Evolutionary conservation across 2,888 invertebrate genomes (phyloP), one percentile per base, ranked within the genome.

Genomic region (Melanostoma scalare): DNA sequence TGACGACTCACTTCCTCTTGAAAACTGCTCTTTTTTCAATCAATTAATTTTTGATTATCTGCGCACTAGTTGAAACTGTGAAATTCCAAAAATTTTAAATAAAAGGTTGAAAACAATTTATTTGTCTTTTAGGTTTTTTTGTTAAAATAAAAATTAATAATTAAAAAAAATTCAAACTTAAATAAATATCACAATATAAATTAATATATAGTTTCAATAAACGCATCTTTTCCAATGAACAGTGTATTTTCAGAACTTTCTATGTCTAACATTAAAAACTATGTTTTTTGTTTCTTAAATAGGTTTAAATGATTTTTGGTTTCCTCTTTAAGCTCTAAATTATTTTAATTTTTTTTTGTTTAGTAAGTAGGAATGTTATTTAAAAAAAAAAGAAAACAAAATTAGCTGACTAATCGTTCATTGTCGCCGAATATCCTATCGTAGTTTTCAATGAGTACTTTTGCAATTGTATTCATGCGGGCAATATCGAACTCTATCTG

Each of bases 391-490:
- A n/a, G 3, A n/a, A 3, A 40, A 30, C 4, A n/a, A 53, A 72
- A 42, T 85, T 85, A 90, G 76, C 87, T 88, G 76, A 91, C 90
- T 73, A 91, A 87, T 50, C 91, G 88, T 87, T 91, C 91, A 72
- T 90, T 89, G 33, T 89, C 88, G 40, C 87, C 87, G 86, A 91
- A 91, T 86, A 91, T 90, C 65, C 88, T 87, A 60, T 89, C 89
- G 52, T 89, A 91, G 77, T 90, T 89, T 87, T 91, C 91, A 81
- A 91, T 91, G 69, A 91, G 87, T 67, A 91, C 87, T 87, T 90
- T 91, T 69, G 90, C 90, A 86, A 91, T 77, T 69, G 90, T 90
- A 82, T 91, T 91, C 89, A 90, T 90, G 52, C 91, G 89, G 0
- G 89, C 90, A 65, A 91, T 90, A 67, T 91, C 90, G 67, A 89